Conservation (phyloP, 53 echinoderm and acorn worm species). For the Astropecten irregularis region DNA sequence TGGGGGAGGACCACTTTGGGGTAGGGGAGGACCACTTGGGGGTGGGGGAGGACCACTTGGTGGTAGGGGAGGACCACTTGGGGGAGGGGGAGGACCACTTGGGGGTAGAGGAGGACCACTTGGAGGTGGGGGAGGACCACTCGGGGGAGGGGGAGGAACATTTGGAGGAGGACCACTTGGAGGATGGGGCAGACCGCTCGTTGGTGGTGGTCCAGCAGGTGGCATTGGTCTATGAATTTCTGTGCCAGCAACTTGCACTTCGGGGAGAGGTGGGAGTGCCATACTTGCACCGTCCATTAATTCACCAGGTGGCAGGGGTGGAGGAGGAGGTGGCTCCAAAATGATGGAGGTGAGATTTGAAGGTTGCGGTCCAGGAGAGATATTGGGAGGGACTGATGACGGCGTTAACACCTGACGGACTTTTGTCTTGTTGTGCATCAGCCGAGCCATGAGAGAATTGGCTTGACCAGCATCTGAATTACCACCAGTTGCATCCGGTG, state of each 20-base stretch:
- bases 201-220: neutral
- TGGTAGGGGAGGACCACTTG: neutral
- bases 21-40: constrained; percentile 12
- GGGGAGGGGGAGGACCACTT: neutral
- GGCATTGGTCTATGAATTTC: neutral
- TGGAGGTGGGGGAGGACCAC: neutral
- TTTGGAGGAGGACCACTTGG: neutral
- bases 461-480: neutral
- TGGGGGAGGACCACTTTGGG: neutral
- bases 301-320: constrained; percentile 37
- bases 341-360: constrained; percentile 22
- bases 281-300: neutral
- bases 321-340: constrained; percentile 44
- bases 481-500: neutral
- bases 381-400: neutral
- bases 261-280: constrained; percentile 14
- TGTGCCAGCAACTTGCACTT: neutral
- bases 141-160: neutral
- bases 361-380: neutral
- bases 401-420: neutral
- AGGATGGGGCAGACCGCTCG: constrained; percentile 6
- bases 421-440: constrained; percentile 35
- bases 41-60: neutral
- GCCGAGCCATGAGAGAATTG: constrained; percentile 43
- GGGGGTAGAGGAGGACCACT: constrained; percentile 10